phyloP scores from a whole-genome alignment of 2,113 vertebrate genomes.

The Chionomys nivalis region DNA sequence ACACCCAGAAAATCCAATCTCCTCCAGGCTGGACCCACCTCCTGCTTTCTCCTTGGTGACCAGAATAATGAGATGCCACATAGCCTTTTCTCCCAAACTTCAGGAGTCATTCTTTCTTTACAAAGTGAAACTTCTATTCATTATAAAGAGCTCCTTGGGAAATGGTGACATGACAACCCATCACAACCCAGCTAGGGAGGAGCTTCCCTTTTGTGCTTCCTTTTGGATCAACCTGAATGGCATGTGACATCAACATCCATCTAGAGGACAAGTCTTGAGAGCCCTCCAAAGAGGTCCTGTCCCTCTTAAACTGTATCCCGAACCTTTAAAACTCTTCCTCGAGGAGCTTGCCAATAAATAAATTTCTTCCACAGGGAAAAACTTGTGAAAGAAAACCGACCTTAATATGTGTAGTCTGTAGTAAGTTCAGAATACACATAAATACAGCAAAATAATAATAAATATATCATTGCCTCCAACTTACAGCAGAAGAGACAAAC shows the following conservation, averaged over 20 bases:
- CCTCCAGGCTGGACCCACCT: not conserved
- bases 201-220: not conserved
- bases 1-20: not conserved
- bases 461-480: not conserved
- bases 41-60: not conserved
- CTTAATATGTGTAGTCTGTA: not conserved
- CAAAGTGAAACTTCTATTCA: not conserved
- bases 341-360: not conserved
- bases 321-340: not conserved
- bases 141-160: not conserved
- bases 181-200: not conserved
- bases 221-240: not conserved
- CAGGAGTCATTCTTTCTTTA: conserved; percentile 24
- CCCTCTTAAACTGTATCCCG: not conserved
- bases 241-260: not conserved
- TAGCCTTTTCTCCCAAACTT: not conserved
- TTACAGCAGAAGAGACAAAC: not conserved
- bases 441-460: not conserved
- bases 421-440: not conserved
- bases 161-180: not conserved
- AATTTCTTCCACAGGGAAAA: not conserved
- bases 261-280: not conserved
- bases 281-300: not conserved
- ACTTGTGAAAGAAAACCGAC: not conserved
- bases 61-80: conserved; percentile 21